These are phyloP conservation scores for Dryocosmus kuriphilus DNA, from an alignment of 2,888 invertebrate genomes.

Conservation along the genomic window DNA sequence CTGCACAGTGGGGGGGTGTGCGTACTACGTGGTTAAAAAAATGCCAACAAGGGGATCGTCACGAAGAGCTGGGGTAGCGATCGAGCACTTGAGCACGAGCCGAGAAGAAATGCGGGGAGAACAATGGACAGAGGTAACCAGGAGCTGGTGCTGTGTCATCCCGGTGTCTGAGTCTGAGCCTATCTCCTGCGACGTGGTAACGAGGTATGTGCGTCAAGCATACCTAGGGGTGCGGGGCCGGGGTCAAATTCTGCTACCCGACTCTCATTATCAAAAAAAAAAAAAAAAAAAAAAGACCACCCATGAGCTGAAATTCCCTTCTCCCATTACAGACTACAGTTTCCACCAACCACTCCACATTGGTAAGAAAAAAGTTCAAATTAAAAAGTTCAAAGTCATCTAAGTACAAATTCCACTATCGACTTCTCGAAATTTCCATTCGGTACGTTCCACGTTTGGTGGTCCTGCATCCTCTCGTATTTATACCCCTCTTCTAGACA, in stretches of 20 bases:
- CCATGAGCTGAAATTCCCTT: background rate
- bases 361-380: background rate
- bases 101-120: constrained; percentile 74
- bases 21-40: constrained; percentile 26
- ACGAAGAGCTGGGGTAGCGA: constrained; percentile 65
- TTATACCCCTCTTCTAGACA: too few relatives aligned
- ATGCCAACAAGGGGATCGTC: constrained; percentile 12
- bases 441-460: too few relatives aligned
- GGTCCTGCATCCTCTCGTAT: too few relatives aligned
- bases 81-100: constrained; percentile 77
- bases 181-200: constrained; percentile 69
- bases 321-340: background rate
- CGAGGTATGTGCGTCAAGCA: constrained; percentile 63
- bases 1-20: background rate
- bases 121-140: constrained; percentile 74
- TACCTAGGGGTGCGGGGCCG: background rate
- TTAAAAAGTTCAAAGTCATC: background rate
- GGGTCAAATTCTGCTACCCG: constrained; percentile 15
- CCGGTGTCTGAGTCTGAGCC: constrained; percentile 67
- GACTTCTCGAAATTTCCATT: too few relatives aligned
- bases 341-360: background rate
- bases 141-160: constrained; percentile 74
- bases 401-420: background rate
- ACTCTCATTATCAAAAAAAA: constrained; percentile 9
- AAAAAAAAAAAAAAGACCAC: constrained; percentile 33